Conservation (phyloP, 2,888 invertebrate species). For the Pandemis heparana region DNA sequence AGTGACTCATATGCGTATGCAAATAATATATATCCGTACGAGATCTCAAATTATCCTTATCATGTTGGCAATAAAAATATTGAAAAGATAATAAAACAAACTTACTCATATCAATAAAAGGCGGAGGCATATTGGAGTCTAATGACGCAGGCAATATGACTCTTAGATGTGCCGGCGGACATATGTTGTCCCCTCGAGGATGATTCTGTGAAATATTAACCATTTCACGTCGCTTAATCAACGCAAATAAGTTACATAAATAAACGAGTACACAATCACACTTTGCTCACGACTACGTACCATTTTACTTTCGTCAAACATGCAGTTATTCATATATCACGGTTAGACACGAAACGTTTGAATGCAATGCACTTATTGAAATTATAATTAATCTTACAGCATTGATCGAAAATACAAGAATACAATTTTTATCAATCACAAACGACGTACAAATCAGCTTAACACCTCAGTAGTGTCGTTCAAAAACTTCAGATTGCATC, state of each 20-base stretch:
- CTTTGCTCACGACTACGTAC: slow-evolving; percentile 52
- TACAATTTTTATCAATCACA: slow-evolving; percentile 23
- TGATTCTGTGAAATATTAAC: slow-evolving; percentile 70
- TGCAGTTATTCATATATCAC: slow-evolving; percentile 26
- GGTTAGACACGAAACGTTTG: slow-evolving; percentile 11
- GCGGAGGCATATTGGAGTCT: slow-evolving; percentile 69
- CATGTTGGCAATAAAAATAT: slow-evolving; percentile 30
- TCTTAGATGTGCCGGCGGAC: slow-evolving; percentile 70
- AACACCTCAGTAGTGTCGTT: slow-evolving; percentile 38
- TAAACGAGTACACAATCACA: slow-evolving; percentile 65
- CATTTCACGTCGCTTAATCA: slow-evolving; percentile 63
- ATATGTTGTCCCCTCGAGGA: slow-evolving; percentile 67
- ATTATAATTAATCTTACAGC: slow-evolving; percentile 1
- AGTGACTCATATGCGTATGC: slow-evolving; percentile 19
- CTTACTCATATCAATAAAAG: slow-evolving; percentile 75
- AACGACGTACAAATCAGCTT: slow-evolving; percentile 29
- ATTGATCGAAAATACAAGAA: slow-evolving; percentile 13
- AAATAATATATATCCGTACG: background rate
- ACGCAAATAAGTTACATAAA: slow-evolving; percentile 70
- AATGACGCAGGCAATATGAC: slow-evolving; percentile 72
- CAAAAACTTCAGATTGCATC: background rate
- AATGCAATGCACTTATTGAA: background rate
- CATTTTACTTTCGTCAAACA: slow-evolving; percentile 49
- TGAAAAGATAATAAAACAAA: slow-evolving; percentile 44
- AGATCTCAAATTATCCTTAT: slow-evolving; percentile 27